Evolutionary conservation across 2,113 vertebrate genomes (phyloP).

Genomic region (Laticauda colubrina): DNA sequence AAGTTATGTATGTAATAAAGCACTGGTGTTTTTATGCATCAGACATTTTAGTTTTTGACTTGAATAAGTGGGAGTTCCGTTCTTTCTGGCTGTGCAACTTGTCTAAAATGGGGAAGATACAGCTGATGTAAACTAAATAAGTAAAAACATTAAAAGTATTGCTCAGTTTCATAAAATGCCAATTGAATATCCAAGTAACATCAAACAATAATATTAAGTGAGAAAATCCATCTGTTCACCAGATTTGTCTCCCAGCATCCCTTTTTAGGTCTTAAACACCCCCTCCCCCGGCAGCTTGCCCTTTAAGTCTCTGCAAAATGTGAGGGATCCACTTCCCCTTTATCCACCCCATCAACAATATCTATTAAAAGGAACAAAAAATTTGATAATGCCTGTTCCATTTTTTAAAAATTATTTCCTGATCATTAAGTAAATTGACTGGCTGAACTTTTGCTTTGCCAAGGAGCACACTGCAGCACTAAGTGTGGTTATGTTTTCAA

Average conservation of each 20-base stretch:
- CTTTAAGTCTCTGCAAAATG: not conserved
- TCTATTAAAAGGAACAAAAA: not conserved
- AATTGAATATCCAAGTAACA: not conserved
- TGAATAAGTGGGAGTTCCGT: not conserved
- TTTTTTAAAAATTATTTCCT: not conserved
- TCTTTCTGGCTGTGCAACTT: not conserved
- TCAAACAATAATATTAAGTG: not conserved
- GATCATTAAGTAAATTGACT: not conserved
- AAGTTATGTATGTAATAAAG: not conserved
- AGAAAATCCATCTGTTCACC: not conserved
- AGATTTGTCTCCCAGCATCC: not conserved
- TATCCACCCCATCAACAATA: not conserved
- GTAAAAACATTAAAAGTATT: not conserved
- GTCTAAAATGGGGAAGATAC: not conserved
- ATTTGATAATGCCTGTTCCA: not conserved
- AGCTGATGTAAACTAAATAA: not conserved
- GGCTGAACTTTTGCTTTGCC: not conserved
- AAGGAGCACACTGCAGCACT: not conserved
- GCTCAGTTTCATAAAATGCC: not conserved
- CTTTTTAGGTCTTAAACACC: not conserved
- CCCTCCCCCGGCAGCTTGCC: accelerated
- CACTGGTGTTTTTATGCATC: not conserved
- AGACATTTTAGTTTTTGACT: not conserved
- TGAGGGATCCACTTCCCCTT: not conserved
- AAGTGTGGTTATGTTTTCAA: not conserved